phyloP scores from a whole-genome alignment of 2,113 vertebrate species.

The Cyanocitta stelleri region DNA sequence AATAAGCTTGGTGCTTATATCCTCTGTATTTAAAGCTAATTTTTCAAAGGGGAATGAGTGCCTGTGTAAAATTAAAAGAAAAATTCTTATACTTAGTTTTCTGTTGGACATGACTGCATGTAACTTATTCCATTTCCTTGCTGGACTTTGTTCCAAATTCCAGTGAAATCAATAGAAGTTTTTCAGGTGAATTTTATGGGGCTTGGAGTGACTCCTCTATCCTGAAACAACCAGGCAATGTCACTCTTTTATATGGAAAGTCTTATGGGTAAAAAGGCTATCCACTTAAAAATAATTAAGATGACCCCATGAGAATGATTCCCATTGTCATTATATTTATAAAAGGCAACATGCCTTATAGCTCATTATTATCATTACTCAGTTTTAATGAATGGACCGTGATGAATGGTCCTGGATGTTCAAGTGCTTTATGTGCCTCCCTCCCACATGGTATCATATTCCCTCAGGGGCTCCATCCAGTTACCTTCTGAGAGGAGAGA shows the following conservation, averaged over 20 bases:
- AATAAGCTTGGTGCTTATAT: background rate
- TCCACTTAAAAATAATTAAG: constrained; percentile 18
- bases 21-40: constrained; percentile 22
- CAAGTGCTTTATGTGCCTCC: background rate
- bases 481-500: background rate
- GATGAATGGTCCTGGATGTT: background rate
- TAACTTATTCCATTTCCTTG: background rate
- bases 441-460: background rate
- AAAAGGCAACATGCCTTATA: constrained; percentile 13
- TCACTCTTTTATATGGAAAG: background rate
- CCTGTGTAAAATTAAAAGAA: background rate
- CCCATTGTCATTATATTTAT: background rate
- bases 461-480: background rate
- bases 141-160: constrained; percentile 6
- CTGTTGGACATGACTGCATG: background rate
- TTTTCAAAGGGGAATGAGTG: background rate
- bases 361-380: background rate
- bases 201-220: background rate
- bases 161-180: constrained; percentile 4
- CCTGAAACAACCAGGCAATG: background rate
- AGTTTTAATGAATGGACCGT: background rate
- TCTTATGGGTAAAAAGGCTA: background rate
- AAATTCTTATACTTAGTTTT: background rate
- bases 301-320: constrained; percentile 6
- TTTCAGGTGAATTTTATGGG: constrained; percentile 16